Conservation (phyloP, 2,888 invertebrate species). For the Harmothoe impar region DNA sequence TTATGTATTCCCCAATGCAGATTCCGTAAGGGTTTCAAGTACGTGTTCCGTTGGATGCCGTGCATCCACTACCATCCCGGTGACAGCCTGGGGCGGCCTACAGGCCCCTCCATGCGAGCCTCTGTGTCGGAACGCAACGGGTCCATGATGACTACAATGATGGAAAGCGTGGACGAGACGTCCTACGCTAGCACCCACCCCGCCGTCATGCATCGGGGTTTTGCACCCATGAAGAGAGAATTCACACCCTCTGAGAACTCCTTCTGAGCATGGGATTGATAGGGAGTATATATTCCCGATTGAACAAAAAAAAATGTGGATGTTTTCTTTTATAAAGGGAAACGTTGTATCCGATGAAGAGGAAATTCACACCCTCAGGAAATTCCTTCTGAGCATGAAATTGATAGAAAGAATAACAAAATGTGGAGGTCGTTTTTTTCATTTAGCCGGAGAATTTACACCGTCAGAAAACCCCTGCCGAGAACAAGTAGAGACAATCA, state of each 20-base stretch:
- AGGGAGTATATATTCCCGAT: no score
- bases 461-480: no score
- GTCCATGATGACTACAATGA: conserved; percentile 77
- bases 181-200: conserved; percentile 44
- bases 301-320: no score
- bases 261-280: conserved; percentile 25
- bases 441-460: no score
- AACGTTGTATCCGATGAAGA: conserved; percentile 52
- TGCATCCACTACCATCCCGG: conserved; percentile 80
- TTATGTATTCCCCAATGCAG: conserved; percentile 84
- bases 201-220: conserved; percentile 16
- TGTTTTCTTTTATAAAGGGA: no score
- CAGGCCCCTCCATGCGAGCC: conserved; percentile 62
- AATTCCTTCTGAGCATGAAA: conserved; percentile 50
- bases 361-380: neutral
- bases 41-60: conserved; percentile 95
- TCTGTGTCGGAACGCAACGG: conserved; percentile 76
- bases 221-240: conserved; percentile 42
- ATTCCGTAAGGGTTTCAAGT: conserved; percentile 95
- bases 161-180: conserved; percentile 75
- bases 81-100: conserved; percentile 30
- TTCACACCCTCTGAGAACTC: conserved; percentile 16
- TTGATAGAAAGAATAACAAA: no score
- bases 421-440: no score
- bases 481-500: no score